phyloP scores from a whole-genome alignment of 2,797 vertebrate genomes.

The Gobionotothen gibberifrons region DNA sequence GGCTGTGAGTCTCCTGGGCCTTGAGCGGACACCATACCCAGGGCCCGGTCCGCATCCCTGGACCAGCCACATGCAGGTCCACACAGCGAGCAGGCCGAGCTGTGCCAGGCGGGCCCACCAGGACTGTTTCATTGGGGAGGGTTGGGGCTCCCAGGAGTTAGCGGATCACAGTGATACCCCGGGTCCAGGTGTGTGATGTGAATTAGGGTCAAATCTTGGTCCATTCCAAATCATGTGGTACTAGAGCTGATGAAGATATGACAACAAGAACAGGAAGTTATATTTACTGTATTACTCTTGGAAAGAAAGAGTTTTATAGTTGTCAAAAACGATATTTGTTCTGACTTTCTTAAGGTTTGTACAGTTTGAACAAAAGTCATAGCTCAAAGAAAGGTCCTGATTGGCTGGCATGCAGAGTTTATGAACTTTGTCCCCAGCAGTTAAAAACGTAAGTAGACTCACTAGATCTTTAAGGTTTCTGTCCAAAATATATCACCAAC shows the following conservation, averaged over 20 bases:
- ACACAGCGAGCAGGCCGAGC: constrained; percentile 83
- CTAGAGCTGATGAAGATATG: constrained; percentile 15
- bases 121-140: constrained; percentile 83
- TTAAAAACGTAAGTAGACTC: constrained; percentile 5
- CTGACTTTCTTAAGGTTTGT: neutral
- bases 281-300: neutral
- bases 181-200: constrained; percentile 73
- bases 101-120: constrained; percentile 79
- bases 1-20: constrained; percentile 89
- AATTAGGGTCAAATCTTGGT: constrained; percentile 67
- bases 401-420: constrained; percentile 11
- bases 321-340: constrained; percentile 3
- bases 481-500: neutral
- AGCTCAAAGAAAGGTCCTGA: constrained; percentile 4
- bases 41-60: constrained; percentile 94
- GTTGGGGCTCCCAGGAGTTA: constrained; percentile 73
- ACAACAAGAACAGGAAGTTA: neutral
- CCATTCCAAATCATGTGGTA: constrained; percentile 73
- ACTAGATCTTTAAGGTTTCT: neutral
- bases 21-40: constrained; percentile 86
- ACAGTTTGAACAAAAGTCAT: constrained; percentile 2
- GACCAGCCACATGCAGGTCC: constrained; percentile 82
- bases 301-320: neutral
- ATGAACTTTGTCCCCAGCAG: constrained; percentile 23
- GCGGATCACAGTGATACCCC: constrained; percentile 67